phyloP scores from a whole-genome alignment of 2,888 invertebrate genomes.

The Andrena chrysosceles region DNA sequence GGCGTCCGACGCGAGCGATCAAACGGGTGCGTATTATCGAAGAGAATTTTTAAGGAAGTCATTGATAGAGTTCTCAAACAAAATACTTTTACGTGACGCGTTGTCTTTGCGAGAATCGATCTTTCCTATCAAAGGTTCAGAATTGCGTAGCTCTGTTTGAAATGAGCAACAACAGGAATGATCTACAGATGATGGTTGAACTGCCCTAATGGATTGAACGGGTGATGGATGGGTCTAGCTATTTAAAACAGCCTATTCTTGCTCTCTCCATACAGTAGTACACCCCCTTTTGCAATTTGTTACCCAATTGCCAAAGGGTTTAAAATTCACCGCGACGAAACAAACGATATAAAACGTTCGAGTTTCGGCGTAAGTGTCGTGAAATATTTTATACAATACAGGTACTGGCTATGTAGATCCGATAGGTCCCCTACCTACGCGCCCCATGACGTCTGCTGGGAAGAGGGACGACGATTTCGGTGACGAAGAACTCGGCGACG shows the following conservation, averaged over 20 bases:
- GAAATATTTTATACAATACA: conserved; percentile 70
- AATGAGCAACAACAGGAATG: conserved; percentile 75
- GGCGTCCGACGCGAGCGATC: conserved; percentile 67
- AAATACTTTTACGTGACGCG: not conserved
- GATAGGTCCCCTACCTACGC: conserved; percentile 86
- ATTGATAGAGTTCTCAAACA: not conserved
- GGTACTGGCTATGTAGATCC: conserved; percentile 87
- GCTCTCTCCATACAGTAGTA: conserved; percentile 59
- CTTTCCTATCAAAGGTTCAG: conserved; percentile 53
- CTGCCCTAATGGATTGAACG: conserved; percentile 81
- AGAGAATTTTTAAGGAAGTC: not conserved
- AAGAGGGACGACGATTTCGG: conserved; percentile 89
- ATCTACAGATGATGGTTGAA: conserved; percentile 73
- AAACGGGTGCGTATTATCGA: conserved; percentile 62
- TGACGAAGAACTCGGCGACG: conserved; percentile 91
- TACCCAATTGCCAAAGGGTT: conserved; percentile 15
- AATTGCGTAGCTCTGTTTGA: conserved; percentile 67
- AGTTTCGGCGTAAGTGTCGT: not conserved
- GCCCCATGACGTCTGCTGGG: conserved; percentile 87
- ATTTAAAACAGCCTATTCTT: conserved; percentile 75
- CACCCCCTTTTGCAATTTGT: conserved; percentile 16
- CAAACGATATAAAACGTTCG: not conserved
- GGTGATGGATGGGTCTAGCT: conserved; percentile 77
- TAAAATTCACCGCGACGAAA: not conserved
- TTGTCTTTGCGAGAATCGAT: conserved; percentile 1